Evolutionary conservation across 2,797 vertebrate species (phyloP).

Genomic region (Aselliscus stoliczkanus): DNA sequence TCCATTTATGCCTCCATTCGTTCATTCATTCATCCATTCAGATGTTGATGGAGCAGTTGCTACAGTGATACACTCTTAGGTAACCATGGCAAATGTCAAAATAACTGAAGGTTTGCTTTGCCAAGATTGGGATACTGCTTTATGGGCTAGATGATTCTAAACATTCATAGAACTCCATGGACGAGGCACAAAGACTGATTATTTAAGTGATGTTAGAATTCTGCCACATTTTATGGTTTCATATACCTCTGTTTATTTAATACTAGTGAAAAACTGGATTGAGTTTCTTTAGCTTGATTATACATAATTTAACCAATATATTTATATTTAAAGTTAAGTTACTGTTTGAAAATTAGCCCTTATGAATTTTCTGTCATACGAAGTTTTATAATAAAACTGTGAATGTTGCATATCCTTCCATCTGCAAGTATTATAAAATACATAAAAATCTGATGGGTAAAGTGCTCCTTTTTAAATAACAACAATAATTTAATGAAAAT

Average conservation of each 20-base stretch:
- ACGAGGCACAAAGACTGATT: background rate
- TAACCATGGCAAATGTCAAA: background rate
- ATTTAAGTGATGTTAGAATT: background rate
- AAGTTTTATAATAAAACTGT: background rate
- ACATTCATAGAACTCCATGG: background rate
- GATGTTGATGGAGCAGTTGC: background rate
- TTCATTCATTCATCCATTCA: background rate
- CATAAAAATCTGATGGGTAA: background rate
- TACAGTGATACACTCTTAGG: background rate
- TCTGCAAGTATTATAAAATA: background rate
- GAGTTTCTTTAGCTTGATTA: background rate
- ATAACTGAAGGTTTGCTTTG: background rate
- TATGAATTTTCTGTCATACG: background rate
- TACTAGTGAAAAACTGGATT: background rate
- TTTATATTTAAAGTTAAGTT: background rate
- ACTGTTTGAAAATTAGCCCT: background rate
- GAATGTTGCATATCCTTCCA: background rate
- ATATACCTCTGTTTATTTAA: background rate
- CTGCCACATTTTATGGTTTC: background rate
- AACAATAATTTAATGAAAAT: constrained; percentile 32
- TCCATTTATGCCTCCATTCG: background rate
- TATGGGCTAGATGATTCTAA: background rate
- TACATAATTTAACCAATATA: background rate
- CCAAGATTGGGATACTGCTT: background rate
- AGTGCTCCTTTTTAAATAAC: constrained; percentile 28